A percentile compares a stretch with the other conserved stretches of the same genome.
Evolutionary conservation across 2,888 invertebrate genomes (phyloP).

Genomic region (Portevinia maculata): DNA sequence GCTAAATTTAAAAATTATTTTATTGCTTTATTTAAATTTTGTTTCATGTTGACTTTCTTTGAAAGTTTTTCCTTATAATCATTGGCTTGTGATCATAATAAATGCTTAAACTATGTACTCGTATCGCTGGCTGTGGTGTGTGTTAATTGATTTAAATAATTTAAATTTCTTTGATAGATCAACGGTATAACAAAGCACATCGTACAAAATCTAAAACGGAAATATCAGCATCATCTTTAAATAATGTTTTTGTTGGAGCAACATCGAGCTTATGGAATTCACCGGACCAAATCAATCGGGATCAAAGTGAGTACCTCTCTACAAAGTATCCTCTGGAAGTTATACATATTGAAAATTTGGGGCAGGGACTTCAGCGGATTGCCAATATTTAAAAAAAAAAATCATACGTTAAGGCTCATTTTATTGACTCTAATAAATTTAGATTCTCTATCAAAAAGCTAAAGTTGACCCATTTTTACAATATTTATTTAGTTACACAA

Average conservation of each 20-base stretch:
- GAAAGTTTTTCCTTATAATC: slow-evolving; percentile 71
- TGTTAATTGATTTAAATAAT: slow-evolving; percentile 7
- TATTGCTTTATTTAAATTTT: slow-evolving; percentile 38
- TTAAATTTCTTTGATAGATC: slow-evolving; percentile 75
- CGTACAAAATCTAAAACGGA: slow-evolving; percentile 79
- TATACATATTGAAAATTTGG: neutral
- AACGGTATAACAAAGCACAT: slow-evolving; percentile 79
- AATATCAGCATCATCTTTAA: slow-evolving; percentile 78
- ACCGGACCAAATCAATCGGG: slow-evolving; percentile 78
- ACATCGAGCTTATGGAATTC: slow-evolving; percentile 82
- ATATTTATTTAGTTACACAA: too few species aligned
- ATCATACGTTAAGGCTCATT: too few species aligned
- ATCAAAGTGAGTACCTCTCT: slow-evolving; percentile 81
- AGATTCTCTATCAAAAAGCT: too few species aligned
- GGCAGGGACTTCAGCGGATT: too few species aligned
- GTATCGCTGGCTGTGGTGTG: neutral
- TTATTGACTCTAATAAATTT: neutral
- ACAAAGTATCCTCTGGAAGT: too few species aligned
- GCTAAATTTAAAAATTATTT: neutral
- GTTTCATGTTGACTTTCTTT: slow-evolving; percentile 72
- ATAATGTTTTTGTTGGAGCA: slow-evolving; percentile 81
- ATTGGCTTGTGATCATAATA: slow-evolving; percentile 67
- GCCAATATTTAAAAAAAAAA: neutral
- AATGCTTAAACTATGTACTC: slow-evolving; percentile 17
- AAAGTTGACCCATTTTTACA: too few species aligned